Evolutionary conservation across 2,797 vertebrate species (phyloP), one percentile per base, ranked within the genome.

Genomic region (Varecia variegata): DNA sequence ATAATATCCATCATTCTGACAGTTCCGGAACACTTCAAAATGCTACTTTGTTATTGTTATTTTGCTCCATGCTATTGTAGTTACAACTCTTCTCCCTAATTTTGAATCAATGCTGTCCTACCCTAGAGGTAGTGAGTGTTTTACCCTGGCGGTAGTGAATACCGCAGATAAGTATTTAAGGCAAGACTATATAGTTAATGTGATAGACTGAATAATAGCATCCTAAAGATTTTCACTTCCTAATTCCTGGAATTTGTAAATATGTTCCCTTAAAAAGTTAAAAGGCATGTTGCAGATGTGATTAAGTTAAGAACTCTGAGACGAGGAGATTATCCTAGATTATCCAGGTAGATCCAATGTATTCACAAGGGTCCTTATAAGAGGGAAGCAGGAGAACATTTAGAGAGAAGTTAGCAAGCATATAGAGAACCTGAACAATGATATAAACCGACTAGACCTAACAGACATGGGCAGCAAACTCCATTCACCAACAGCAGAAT

Each of bases 261-360:
- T 68, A 86, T 45, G 6, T 83, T 89, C 6, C 35, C 25, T 76
- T 94, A n/a, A 84, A 92, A 88, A 43, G 4, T 62, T 71, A 82
- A 91, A 81, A 56, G 38, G 4, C 18, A 88, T 35, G 3, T 47
- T 90, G 30, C 10, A 93, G 54, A 50, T 93, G 30, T 90, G 60
- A 94, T 94, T 88, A 80, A 56, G 6, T 38, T 68, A 71, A 82
- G 73, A 40, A 77, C 92, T 38, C 35, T 97, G 56, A 94, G 30
- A 58, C 68, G 54, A 10, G 2, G 9, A 58, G 12, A 58, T 82
- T 74, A 68, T 88, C 17, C 50, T 86, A 13, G 25, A 82, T 82
- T 91, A 93, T 74, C 30, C 14, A 50, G 54, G 58, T 84, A 25
- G 62, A 14, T 38, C 62, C 15, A 56, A 17, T 32, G 15, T 88